A percentile compares a stretch with the other conserved stretches of the same genome.
These are phyloP conservation scores for Gasterosteus aculeatus DNA, from an alignment of 2,113 vertebrate species.

Conservation along the genomic window DNA sequence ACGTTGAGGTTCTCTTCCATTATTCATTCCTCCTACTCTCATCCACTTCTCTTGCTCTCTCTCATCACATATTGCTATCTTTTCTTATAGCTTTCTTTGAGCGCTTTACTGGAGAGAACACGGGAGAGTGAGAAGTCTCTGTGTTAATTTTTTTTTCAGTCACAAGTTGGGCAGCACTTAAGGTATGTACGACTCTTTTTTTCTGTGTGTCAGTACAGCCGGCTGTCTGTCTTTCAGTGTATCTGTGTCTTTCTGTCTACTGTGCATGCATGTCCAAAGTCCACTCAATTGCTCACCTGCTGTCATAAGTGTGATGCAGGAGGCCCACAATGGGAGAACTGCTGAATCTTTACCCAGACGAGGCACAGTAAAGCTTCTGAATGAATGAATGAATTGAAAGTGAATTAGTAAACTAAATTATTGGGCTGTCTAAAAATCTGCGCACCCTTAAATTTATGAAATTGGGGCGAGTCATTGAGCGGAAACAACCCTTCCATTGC, in stretches of 20 bases:
- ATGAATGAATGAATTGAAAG: not conserved
- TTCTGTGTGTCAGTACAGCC: not conserved
- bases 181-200: not conserved
- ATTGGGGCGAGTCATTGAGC: not conserved
- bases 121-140: constrained; percentile 16
- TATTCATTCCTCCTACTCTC: constrained; percentile 58
- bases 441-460: not conserved
- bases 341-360: constrained; percentile 22
- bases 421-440: constrained; percentile 12
- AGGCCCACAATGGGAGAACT: constrained; percentile 5
- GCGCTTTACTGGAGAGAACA: constrained; percentile 27
- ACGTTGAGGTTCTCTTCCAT: constrained; percentile 51
- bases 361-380: constrained; percentile 26
- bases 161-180: not conserved
- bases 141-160: constrained; percentile 17
- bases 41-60: constrained; percentile 27
- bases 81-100: constrained; percentile 32
- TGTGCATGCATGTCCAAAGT: not conserved
- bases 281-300: constrained; percentile 4
- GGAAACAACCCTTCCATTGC: constrained; percentile 25
- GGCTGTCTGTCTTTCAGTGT: not conserved
- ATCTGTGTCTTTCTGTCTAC: constrained; percentile 6
- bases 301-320: constrained; percentile 32
- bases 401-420: constrained; percentile 36
- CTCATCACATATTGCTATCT: constrained; percentile 40